phyloP scores from a whole-genome alignment of 53 echinoderm and acorn worm species.

The Apostichopus leukothele region DNA sequence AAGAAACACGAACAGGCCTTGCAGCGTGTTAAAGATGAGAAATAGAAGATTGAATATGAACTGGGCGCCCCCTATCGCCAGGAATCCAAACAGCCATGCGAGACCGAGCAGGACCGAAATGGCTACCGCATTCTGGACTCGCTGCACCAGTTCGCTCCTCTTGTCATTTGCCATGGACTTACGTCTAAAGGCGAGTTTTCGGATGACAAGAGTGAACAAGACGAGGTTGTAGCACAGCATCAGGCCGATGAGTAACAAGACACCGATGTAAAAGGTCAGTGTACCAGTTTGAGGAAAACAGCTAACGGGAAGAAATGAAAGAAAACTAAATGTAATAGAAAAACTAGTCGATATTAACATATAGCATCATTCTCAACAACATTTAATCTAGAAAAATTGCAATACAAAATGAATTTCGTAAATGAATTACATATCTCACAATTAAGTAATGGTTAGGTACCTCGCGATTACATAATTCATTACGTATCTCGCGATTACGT shows the following conservation, averaged over 20 bases:
- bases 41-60: slow-evolving; percentile 75
- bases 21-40: slow-evolving; percentile 72
- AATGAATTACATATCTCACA: too few relatives aligned
- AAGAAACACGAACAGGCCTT: slow-evolving; percentile 82
- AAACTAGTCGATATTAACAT: too few relatives aligned
- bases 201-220: slow-evolving; percentile 48
- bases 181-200: slow-evolving; percentile 2
- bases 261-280: slow-evolving; percentile 31
- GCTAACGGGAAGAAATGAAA: neutral
- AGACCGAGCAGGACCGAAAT: slow-evolving; percentile 67
- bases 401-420: too few relatives aligned
- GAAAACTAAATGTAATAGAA: too few relatives aligned
- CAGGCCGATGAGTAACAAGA: slow-evolving; percentile 35
- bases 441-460: too few relatives aligned
- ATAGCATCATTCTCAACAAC: too few relatives aligned
- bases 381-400: too few relatives aligned
- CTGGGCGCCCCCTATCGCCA: slow-evolving; percentile 60
- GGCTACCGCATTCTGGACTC: slow-evolving; percentile 55
- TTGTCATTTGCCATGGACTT: neutral
- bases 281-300: slow-evolving; percentile 41
- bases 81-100: slow-evolving; percentile 81
- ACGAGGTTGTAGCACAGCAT: slow-evolving; percentile 35
- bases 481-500: too few relatives aligned
- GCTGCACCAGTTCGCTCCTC: neutral
- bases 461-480: too few relatives aligned